phyloP scores from a whole-genome alignment of 2,113 vertebrate species.

The cat (Felis catus) region F.catus_Fca126_mat1.0 CM031425.1:48079501-48080000 shows the following conservation, averaged over 20 bases:
- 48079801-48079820: neutral
- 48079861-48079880: neutral
- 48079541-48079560: neutral
- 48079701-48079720: neutral
- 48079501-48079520: neutral
- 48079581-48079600: slow-evolving; percentile 3
- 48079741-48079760: neutral
- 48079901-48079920: neutral
- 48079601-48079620: neutral
- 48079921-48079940: neutral
- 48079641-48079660: neutral
- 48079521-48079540: slow-evolving; percentile 17
- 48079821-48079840: neutral
- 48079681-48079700: neutral
- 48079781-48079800: neutral
- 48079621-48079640: slow-evolving; percentile 2
- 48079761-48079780: neutral
- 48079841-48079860: neutral
- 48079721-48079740: neutral
- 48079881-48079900: neutral
- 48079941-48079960: neutral
- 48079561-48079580: neutral
- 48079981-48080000: neutral
- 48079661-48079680: neutral
- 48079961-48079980: neutral